Conservation (phyloP, 1,140 invertebrate genomes). For the Trissolcus basalis region DNA sequence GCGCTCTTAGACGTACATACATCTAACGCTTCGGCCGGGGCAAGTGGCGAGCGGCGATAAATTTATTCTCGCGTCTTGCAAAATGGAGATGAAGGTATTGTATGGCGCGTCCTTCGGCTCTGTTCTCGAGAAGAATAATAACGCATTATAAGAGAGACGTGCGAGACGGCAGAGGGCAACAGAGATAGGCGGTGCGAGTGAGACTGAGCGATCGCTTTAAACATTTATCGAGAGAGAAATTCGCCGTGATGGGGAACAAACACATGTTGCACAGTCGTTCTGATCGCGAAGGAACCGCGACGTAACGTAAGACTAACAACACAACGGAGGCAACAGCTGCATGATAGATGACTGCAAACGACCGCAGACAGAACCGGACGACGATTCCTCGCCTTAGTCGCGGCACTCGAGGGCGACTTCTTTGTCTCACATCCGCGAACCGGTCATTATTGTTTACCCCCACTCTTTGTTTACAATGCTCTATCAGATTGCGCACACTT, state of each 20-base stretch:
- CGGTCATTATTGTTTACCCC: constrained; percentile 47
- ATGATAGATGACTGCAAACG: constrained; percentile 72
- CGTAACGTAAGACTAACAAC: constrained; percentile 73
- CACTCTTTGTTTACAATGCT: constrained; percentile 43
- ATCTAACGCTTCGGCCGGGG: constrained; percentile 53
- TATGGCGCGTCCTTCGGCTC: constrained; percentile 61
- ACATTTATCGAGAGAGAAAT: too few relatives aligned
- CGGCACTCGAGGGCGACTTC: constrained; percentile 32
- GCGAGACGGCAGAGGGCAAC: constrained; percentile 39
- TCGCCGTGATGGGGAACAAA: constrained; percentile 59
- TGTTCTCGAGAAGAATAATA: constrained; percentile 61
- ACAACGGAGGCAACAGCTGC: constrained; percentile 76
- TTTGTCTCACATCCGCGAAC: constrained; percentile 51
- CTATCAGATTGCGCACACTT: constrained; percentile 7
- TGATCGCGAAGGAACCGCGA: constrained; percentile 58
- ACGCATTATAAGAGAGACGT: constrained; percentile 53
- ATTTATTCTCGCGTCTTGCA: constrained; percentile 64
- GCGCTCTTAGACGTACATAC: constrained; percentile 59
- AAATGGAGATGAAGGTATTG: constrained; percentile 65
- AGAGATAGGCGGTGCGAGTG: constrained; percentile 14
- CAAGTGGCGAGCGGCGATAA: constrained; percentile 59
- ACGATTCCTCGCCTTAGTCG: constrained; percentile 62
- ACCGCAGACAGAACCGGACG: constrained; percentile 55
- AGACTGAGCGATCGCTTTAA: constrained; percentile 43
- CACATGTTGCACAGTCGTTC: constrained; percentile 72